A percentile compares a stretch with the other conserved stretches of the same genome.
These are phyloP conservation scores for Oxycera nigricornis DNA, from an alignment of 2,888 invertebrate species.

Conservation along the genomic window DNA sequence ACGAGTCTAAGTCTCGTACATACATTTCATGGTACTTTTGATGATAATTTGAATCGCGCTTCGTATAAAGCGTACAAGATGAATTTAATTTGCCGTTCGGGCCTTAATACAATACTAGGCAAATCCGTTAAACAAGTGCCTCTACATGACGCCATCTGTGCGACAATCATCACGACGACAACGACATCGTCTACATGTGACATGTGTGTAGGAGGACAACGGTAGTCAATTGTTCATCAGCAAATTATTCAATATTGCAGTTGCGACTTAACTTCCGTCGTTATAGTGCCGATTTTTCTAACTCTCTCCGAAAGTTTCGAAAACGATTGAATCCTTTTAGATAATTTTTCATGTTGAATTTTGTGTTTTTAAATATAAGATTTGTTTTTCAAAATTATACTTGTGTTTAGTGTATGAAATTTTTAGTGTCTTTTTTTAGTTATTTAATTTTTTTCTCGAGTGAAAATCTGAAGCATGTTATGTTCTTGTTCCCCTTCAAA, in stretches of 20 bases:
- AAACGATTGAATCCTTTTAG: too few species aligned
- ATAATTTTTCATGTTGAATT: too few species aligned
- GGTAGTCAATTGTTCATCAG: constrained; percentile 28
- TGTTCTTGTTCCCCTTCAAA: too few species aligned
- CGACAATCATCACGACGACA: constrained; percentile 15
- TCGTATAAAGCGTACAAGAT: constrained; percentile 12
- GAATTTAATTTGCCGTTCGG: constrained; percentile 34
- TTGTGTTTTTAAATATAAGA: too few species aligned
- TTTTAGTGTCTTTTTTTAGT: too few species aligned
- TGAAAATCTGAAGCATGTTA: too few species aligned
- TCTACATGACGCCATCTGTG: constrained; percentile 37
- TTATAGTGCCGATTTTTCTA: constrained; percentile 9
- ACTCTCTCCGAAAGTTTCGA: not conserved
- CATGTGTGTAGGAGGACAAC: not conserved
- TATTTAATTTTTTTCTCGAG: too few species aligned
- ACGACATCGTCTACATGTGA: not conserved
- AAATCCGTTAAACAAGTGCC: constrained; percentile 35
- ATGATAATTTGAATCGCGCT: not conserved
- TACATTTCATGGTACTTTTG: constrained; percentile 3
- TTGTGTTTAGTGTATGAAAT: too few species aligned
- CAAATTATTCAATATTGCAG: constrained; percentile 30
- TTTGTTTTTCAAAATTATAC: too few species aligned
- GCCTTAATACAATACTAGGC: constrained; percentile 33
- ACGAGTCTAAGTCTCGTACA: constrained; percentile 4
- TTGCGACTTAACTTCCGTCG: constrained; percentile 39